Percentiles rank a stretch among this genome's conserved stretches.
These are phyloP conservation scores for Polyergus mexicanus DNA, from an alignment of 1,140 invertebrate genomes.

Conservation along the genomic window DNA sequence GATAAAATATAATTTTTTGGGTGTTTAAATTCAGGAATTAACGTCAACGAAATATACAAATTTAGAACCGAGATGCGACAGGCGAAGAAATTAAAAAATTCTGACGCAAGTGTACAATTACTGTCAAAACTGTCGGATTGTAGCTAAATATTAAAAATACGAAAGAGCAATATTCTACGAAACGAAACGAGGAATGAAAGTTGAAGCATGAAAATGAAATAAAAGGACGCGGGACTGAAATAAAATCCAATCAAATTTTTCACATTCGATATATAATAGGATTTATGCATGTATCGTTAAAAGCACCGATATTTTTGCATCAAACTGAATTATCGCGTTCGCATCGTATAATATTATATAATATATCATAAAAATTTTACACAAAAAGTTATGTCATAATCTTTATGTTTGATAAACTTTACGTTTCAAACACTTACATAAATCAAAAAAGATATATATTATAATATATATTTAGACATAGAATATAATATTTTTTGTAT, in stretches of 20 bases:
- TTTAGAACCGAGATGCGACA: background rate
- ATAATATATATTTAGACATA: background rate
- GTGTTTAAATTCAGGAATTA: background rate
- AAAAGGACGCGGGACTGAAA: conserved; percentile 51
- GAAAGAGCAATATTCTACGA: conserved; percentile 26
- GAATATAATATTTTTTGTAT: background rate
- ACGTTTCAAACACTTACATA: background rate
- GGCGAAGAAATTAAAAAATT: conserved; percentile 10
- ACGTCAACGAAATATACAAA: background rate
- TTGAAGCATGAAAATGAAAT: conserved; percentile 39
- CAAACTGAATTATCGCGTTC: background rate
- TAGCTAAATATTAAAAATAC: conserved; percentile 49
- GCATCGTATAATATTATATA: conserved; percentile 4
- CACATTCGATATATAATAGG: conserved; percentile 1
- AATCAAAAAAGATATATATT: background rate
- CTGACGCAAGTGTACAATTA: conserved; percentile 7
- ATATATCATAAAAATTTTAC: conserved; percentile 1
- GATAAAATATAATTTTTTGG: background rate
- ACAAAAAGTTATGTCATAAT: background rate
- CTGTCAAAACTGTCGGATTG: conserved; percentile 24
- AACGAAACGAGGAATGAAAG: conserved; percentile 36
- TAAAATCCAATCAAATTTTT: conserved; percentile 60
- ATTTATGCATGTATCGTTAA: conserved; percentile 20
- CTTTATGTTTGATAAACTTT: too few relatives aligned
- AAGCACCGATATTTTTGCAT: conserved; percentile 18